Evolutionary conservation across 1,140 invertebrate species (phyloP), one percentile per base, ranked within the genome.

Genomic region (Phymorhynchus buccinoides): DNA sequence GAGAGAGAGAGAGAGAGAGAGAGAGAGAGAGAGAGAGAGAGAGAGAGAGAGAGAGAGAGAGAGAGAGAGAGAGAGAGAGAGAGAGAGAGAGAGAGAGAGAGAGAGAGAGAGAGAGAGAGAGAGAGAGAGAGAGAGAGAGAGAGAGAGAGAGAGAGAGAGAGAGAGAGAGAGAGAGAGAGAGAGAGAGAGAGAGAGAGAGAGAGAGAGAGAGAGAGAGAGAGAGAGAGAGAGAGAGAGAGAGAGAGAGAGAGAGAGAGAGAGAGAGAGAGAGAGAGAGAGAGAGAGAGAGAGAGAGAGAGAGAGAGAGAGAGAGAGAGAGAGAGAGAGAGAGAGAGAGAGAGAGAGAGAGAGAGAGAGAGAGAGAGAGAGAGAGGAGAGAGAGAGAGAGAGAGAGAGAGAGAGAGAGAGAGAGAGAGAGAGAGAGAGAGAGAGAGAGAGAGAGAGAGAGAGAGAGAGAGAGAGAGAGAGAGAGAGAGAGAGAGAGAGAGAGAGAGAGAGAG

Each of bases 401-500:
- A 27, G 82, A 32, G 82, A 32, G 7, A 42, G 41, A 22, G 62
- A 32, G 62, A 73, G 62, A 37, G 37, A 42, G 32, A 41, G 82
- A 73, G 62, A 44, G 42, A 44, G 52, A 41, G 62, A 73, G 16
- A 35, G 66, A 56, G 66, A 48, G 62, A 35, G 82, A 56, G 52
- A 39, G 52, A 35, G 62, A 35, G 73, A 77, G 30, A 77, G 73
- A 73, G 71, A 73, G 71, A 73, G 73, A 77, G n/a, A 18, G n/a
- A 6, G n/a, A 4, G 30, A 77, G 73, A 77, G 73, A 32, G n/a
- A 39, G 41, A 77, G 9, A 27, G n/a, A 42, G 7, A 37, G 73
- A 12, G 2, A 77, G 35, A 32, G 35, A 39, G 73, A 62, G 22
- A 62, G 1, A 3, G 22, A 62, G 0, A 3, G 56, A 62, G 12